Percentiles rank a stretch among this genome's conserved stretches.
Conservation (phyloP, 2,797 vertebrate species). For the Ciconia nigra region DNA sequence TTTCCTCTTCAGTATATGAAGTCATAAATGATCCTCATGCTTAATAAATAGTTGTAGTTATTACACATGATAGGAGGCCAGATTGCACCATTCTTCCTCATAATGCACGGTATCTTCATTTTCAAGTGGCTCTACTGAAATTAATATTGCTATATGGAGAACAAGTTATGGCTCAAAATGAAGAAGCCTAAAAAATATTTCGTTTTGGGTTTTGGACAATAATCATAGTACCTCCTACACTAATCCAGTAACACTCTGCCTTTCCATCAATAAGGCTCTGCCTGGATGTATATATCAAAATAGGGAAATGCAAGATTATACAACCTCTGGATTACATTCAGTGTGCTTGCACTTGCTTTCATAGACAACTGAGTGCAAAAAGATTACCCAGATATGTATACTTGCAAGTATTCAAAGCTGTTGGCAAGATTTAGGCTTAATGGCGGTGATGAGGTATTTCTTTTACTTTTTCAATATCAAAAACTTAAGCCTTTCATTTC, state of each 20-base stretch:
- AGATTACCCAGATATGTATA: background rate
- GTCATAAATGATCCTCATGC: background rate
- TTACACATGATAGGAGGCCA: background rate
- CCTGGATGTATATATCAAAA: background rate
- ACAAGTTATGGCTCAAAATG: background rate
- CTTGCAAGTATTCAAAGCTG: background rate
- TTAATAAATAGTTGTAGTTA: conserved; percentile 19
- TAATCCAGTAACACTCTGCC: background rate
- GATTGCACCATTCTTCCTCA: conserved; percentile 6
- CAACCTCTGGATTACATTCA: background rate
- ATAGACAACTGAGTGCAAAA: background rate
- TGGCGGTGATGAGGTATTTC: accelerated
- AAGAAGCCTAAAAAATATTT: background rate
- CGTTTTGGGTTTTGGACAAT: background rate
- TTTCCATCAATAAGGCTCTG: background rate
- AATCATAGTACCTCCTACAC: background rate
- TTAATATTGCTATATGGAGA: background rate
- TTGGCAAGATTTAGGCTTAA: background rate
- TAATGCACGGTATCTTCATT: background rate
- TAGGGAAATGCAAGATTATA: background rate
- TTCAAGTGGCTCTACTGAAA: background rate
- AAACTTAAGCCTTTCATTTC: background rate
- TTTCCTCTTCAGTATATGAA: background rate
- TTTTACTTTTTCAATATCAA: background rate
- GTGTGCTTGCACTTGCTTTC: background rate